These are phyloP conservation scores for Magallana angulata DNA, from an alignment of 1,140 invertebrate genomes.

Conservation along the genomic window DNA sequence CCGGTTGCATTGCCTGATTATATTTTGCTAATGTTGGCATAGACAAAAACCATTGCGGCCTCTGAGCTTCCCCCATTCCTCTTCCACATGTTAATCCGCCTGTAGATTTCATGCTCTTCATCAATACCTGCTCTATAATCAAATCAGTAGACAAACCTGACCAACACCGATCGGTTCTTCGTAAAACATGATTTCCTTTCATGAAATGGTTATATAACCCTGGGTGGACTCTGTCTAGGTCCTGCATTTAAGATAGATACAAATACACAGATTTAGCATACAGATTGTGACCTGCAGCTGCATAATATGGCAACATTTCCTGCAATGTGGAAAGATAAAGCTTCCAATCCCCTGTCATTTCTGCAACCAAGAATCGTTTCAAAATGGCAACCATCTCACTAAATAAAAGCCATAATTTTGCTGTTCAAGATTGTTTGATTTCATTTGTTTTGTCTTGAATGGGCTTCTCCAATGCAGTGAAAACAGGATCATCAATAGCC, in stretches of 20 bases:
- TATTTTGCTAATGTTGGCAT: slow-evolving; percentile 60
- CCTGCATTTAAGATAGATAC: slow-evolving; percentile 42
- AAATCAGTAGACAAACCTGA: slow-evolving; percentile 75
- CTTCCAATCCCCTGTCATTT: no score
- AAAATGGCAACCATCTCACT: no score
- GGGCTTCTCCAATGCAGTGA: not conserved
- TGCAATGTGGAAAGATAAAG: no score
- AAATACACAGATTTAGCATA: slow-evolving; percentile 78
- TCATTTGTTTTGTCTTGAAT: slow-evolving; percentile 29
- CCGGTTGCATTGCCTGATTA: slow-evolving; percentile 52
- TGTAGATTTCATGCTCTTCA: slow-evolving; percentile 23
- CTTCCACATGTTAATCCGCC: no score
- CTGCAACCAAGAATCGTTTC: no score
- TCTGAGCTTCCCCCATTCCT: no score
- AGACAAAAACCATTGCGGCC: slow-evolving; percentile 61
- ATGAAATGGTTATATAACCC: slow-evolving; percentile 64
- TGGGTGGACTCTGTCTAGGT: not conserved
- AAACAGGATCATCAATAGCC: no score
- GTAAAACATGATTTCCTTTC: slow-evolving; percentile 53
- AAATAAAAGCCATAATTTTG: no score
- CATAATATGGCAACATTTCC: slow-evolving; percentile 78
- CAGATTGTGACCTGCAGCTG: slow-evolving; percentile 78
- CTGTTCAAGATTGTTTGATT: no score
- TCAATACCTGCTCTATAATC: slow-evolving; percentile 58
- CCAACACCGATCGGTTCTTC: slow-evolving; percentile 65